These are phyloP conservation scores for Stictonetta naevosa DNA, from an alignment of 2,113 vertebrate species.

Conservation along the genomic window DNA sequence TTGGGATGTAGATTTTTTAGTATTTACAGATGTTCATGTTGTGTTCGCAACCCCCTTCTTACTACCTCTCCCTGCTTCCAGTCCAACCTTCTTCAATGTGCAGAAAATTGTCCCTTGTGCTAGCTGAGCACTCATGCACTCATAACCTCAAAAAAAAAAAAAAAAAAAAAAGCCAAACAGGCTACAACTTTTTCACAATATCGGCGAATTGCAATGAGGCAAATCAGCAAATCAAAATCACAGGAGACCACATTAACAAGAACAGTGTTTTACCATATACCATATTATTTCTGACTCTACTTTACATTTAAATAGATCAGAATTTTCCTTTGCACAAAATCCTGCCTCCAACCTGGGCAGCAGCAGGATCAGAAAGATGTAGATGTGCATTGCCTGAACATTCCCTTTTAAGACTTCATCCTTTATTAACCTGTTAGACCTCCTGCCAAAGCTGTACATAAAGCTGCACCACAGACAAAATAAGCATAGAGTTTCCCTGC, in stretches of 20 bases:
- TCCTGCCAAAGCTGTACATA: not conserved
- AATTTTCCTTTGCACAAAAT: slow-evolving; percentile 15
- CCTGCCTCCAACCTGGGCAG: not conserved
- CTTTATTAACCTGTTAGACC: slow-evolving; percentile 48
- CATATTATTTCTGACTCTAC: not conserved
- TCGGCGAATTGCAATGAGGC: not conserved
- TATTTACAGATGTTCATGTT: not conserved
- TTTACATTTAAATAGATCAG: not conserved
- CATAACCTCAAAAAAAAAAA: not conserved
- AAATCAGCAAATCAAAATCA: not conserved
- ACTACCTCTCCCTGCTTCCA: not conserved
- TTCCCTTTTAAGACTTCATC: slow-evolving; percentile 30
- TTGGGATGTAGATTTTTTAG: not conserved
- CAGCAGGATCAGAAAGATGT: slow-evolving; percentile 24
- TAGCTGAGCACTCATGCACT: accelerated
- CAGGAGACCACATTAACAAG: not conserved
- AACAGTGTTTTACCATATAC: not conserved
- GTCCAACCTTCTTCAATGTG: not conserved
- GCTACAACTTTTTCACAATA: not conserved
- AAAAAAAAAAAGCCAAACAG: not conserved
- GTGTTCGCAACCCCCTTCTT: not conserved
- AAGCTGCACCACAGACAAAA: not conserved
- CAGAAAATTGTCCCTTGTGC: not conserved
- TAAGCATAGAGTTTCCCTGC: not conserved
- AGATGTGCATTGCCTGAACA: slow-evolving; percentile 10